A percentile compares a stretch with the other conserved stretches of the same genome.
Evolutionary conservation across 2,888 invertebrate species (phyloP).

Genomic region (Eugnorisma glareosa): DNA sequence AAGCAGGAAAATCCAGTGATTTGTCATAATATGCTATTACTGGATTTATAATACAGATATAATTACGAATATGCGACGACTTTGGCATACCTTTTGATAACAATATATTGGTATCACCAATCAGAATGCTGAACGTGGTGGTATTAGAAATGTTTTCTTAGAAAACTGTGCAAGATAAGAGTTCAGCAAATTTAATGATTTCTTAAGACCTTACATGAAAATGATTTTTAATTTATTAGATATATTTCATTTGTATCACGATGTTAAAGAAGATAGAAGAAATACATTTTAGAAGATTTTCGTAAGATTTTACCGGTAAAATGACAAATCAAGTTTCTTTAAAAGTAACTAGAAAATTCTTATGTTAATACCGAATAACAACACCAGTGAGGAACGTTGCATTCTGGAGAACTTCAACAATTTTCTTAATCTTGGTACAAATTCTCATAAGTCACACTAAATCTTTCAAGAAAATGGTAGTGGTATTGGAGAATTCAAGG

Average conservation of each 20-base stretch:
- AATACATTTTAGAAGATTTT: no score
- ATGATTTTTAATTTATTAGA: background rate
- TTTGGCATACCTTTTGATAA: conserved; percentile 11
- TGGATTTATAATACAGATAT: conserved; percentile 20
- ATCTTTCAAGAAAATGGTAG: conserved; percentile 9
- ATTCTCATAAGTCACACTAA: background rate
- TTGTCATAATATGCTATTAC: conserved; percentile 13
- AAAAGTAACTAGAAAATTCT: background rate
- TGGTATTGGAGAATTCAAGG: conserved; percentile 19
- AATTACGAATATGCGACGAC: background rate
- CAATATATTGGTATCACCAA: conserved; percentile 25
- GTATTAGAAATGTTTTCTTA: conserved; percentile 12
- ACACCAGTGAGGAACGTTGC: background rate
- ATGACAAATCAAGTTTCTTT: background rate
- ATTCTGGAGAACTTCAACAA: background rate
- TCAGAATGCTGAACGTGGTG: conserved; percentile 32
- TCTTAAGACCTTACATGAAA: background rate
- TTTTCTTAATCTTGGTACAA: background rate
- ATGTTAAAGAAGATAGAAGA: no score
- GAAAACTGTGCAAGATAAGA: conserved; percentile 9
- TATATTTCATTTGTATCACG: background rate
- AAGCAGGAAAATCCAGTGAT: conserved; percentile 27
- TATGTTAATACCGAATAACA: no score
- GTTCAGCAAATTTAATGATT: background rate
- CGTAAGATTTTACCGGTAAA: background rate